Percentiles rank a stretch among this genome's conserved stretches.
These are phyloP conservation scores for Amblyraja radiata DNA, from an alignment of 2,797 vertebrate species.

Conservation along the genomic window DNA sequence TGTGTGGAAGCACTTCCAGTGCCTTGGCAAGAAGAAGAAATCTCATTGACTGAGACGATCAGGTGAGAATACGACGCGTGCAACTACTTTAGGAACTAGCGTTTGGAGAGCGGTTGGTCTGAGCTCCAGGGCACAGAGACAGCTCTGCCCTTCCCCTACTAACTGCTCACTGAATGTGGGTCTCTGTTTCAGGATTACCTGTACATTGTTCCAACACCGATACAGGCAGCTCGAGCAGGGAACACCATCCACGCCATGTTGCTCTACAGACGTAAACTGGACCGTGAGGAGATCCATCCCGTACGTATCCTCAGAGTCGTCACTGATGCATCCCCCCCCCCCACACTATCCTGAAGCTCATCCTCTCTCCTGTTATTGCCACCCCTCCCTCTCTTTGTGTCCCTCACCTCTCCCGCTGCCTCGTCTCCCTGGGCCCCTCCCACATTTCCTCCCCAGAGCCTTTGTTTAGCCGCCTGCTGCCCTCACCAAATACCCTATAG, in stretches of 20 bases:
- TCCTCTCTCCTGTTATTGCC: too few species aligned
- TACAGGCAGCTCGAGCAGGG: conserved; percentile 86
- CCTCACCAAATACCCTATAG: not conserved
- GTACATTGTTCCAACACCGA: conserved; percentile 69
- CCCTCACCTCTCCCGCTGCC: too few species aligned
- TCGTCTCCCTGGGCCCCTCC: not conserved
- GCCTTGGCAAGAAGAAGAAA: too few species aligned
- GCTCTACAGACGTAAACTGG: conserved; percentile 84
- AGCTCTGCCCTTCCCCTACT: not conserved
- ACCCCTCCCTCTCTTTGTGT: not conserved
- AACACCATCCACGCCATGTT: conserved; percentile 84
- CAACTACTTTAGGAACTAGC: too few species aligned
- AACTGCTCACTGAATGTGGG: not conserved
- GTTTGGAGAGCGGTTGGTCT: too few species aligned
- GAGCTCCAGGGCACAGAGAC: too few species aligned
- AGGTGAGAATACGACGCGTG: too few species aligned
- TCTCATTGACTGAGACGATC: too few species aligned
- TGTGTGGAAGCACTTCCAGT: too few species aligned
- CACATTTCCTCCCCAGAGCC: not conserved
- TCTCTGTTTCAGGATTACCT: conserved; percentile 73
- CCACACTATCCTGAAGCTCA: not conserved
- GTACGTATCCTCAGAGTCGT: conserved; percentile 54
- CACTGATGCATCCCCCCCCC: not conserved
- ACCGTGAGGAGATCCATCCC: conserved; percentile 88
- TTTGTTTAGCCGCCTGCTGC: not conserved